A percentile compares a stretch with the other conserved stretches of the same genome.
These are phyloP conservation scores for Drosophila seclusa DNA, from an alignment of 2,888 invertebrate genomes.

Conservation along the genomic window DNA sequence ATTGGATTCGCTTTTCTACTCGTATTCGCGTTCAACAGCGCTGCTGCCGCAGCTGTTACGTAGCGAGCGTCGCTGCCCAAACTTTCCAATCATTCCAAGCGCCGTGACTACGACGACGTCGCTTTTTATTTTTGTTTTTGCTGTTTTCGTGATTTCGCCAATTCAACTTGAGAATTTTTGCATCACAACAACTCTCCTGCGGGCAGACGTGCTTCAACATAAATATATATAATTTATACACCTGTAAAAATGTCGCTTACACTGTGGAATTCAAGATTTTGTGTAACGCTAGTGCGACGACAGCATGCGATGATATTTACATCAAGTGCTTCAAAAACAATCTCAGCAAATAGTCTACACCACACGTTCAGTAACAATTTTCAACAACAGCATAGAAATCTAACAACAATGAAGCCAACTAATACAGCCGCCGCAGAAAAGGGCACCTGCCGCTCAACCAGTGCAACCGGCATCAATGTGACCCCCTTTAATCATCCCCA, in stretches of 20 bases:
- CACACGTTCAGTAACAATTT: constrained; percentile 27
- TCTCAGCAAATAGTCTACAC: constrained; percentile 24
- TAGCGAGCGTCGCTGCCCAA: constrained; percentile 50
- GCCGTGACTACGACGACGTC: constrained; percentile 15
- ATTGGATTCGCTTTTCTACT: constrained; percentile 37
- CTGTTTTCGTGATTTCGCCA: constrained; percentile 22
- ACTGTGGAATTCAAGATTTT: constrained; percentile 80
- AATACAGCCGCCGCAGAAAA: constrained; percentile 17
- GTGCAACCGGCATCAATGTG: constrained; percentile 24
- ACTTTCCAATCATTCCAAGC: constrained; percentile 60
- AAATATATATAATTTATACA: constrained; percentile 11
- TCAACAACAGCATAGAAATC: constrained; percentile 33
- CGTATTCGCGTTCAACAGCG: constrained; percentile 55
- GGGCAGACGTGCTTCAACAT: constrained; percentile 33
- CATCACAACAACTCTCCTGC: not conserved
- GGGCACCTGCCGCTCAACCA: constrained; percentile 2
- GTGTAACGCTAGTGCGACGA: constrained; percentile 75
- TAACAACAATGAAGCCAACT: constrained; percentile 33
- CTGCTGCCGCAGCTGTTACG: constrained; percentile 67
- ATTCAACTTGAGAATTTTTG: constrained; percentile 31
- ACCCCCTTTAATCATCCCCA: constrained; percentile 63
- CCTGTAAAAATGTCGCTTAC: constrained; percentile 72
- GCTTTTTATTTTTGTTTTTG: constrained; percentile 25
- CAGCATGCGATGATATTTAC: constrained; percentile 68
- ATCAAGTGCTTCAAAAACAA: constrained; percentile 43